A percentile compares a stretch with the other conserved stretches of the same genome.
Evolutionary conservation across 2,113 vertebrate genomes (phyloP).

Genomic region (Microtus richardsoni): DNA sequence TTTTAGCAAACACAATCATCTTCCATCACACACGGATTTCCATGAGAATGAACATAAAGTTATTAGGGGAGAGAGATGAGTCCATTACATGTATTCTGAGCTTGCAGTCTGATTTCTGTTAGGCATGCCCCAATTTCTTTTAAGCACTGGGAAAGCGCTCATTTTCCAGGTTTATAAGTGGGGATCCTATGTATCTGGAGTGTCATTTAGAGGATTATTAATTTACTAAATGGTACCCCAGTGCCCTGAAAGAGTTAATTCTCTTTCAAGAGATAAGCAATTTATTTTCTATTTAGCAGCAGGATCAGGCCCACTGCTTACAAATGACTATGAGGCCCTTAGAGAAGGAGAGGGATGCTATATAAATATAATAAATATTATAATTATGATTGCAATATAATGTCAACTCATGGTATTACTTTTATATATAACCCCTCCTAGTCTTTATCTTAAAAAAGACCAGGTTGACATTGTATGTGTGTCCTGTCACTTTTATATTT

Average conservation of each 20-base stretch:
- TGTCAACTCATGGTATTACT: constrained; percentile 18
- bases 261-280: constrained; percentile 79
- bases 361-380: constrained; percentile 65
- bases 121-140: constrained; percentile 79
- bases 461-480: not conserved
- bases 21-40: constrained; percentile 72
- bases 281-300: constrained; percentile 82
- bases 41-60: constrained; percentile 70
- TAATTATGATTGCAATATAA: constrained; percentile 69
- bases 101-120: constrained; percentile 73
- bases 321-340: constrained; percentile 67
- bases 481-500: not conserved
- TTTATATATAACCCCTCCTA: constrained; percentile 48
- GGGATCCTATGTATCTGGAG: constrained; percentile 59
- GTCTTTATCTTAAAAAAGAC: constrained; percentile 24
- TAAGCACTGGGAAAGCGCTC: constrained; percentile 74
- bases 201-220: constrained; percentile 79
- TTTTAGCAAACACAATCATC: constrained; percentile 79
- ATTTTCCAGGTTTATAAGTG: constrained; percentile 69
- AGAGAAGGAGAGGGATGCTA: constrained; percentile 30
- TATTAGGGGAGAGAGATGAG: constrained; percentile 70
- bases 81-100: constrained; percentile 59
- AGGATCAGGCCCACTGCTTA: constrained; percentile 75
- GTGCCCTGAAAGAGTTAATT: constrained; percentile 84
- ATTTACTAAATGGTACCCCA: constrained; percentile 82